Percentiles rank a stretch among this genome's conserved stretches.
Conservation (phyloP, 2,113 vertebrate species). For the Hystrix brachyura region DNA sequence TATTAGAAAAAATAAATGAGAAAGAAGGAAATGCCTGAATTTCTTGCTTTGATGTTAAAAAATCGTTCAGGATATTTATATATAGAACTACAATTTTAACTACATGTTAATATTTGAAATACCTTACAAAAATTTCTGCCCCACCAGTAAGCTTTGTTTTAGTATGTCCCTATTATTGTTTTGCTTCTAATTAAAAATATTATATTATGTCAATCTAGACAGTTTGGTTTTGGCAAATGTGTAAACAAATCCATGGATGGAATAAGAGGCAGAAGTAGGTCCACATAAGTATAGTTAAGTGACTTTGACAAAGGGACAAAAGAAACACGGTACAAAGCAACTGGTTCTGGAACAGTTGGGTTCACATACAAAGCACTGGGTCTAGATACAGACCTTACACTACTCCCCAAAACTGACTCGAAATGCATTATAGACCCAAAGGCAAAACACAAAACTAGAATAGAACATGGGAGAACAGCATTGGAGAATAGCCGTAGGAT, state of each 20-base stretch:
- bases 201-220: background rate
- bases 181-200: background rate
- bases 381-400: background rate
- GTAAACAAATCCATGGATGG: background rate
- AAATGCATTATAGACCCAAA: background rate
- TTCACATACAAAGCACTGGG: background rate
- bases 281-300: background rate
- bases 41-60: background rate
- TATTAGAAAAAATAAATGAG: background rate
- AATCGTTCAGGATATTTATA: background rate
- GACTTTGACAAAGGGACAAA: background rate
- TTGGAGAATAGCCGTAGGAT: too few species aligned
- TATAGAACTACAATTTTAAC: background rate
- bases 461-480: background rate
- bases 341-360: fast-evolving
- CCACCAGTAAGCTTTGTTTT: background rate
- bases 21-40: background rate
- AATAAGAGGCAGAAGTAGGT: background rate
- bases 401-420: background rate
- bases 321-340: background rate
- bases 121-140: background rate
- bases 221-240: background rate
- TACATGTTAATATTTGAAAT: background rate
- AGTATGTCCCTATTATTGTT: background rate
- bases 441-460: background rate